phyloP scores from a whole-genome alignment of 2,113 vertebrate species.

The Pleuronectes platessa region DNA sequence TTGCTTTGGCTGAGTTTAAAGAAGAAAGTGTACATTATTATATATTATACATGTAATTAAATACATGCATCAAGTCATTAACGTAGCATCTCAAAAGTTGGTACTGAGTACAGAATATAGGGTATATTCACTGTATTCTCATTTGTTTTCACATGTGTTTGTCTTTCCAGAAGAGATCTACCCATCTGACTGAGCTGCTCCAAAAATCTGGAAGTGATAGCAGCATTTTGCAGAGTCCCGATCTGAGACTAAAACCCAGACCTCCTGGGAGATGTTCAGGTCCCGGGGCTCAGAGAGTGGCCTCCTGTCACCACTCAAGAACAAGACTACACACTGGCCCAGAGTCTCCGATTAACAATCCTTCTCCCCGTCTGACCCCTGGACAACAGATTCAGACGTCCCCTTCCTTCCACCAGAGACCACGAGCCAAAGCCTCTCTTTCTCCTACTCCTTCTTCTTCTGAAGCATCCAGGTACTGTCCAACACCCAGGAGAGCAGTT shows the following conservation, averaged over 20 bases:
- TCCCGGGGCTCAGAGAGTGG: conserved; percentile 24
- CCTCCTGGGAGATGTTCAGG: conserved; percentile 40
- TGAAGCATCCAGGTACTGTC: conserved; percentile 23
- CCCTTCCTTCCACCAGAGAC: neutral
- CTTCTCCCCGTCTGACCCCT: conserved; percentile 13
- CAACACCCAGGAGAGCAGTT: conserved; percentile 47
- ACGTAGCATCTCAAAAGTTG: neutral
- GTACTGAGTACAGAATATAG: neutral
- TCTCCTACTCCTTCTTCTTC: conserved; percentile 48
- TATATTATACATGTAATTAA: no score
- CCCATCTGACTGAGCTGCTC: conserved; percentile 26
- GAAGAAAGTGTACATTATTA: neutral
- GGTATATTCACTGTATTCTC: neutral
- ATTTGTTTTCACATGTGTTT: conserved; percentile 7
- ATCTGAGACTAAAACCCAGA: conserved; percentile 54
- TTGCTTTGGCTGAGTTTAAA: conserved; percentile 32
- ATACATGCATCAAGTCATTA: neutral
- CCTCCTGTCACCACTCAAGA: conserved; percentile 37
- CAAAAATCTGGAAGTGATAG: conserved; percentile 49
- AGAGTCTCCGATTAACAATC: conserved; percentile 29
- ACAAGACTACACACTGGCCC: conserved; percentile 15
- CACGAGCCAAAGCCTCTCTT: conserved; percentile 18
- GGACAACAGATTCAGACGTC: conserved; percentile 22
- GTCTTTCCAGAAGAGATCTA: conserved; percentile 37
- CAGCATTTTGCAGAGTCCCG: conserved; percentile 43